Conservation (phyloP, 2,797 vertebrate genomes). For the Rhabdophis nuchalis region DNA sequence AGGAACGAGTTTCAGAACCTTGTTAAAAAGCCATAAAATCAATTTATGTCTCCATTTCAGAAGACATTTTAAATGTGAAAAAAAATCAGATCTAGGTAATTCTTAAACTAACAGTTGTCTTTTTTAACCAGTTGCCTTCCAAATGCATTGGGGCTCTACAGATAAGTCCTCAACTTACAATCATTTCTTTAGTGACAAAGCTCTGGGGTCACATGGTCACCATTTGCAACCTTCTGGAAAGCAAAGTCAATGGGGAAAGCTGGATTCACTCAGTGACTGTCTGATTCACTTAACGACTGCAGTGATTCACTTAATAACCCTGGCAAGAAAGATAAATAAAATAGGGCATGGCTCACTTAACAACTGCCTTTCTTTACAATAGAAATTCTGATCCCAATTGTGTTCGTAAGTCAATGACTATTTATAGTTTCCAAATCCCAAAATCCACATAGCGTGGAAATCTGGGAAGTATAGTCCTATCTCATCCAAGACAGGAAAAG, state of each 20-base stretch:
- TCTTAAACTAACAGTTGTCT: background rate
- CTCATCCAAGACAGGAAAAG: background rate
- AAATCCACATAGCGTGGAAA: background rate
- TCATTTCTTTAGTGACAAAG: background rate
- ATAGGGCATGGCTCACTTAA: background rate
- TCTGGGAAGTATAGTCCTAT: background rate
- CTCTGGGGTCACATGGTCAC: background rate
- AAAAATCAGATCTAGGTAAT: background rate
- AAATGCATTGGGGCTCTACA: background rate
- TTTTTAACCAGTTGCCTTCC: background rate
- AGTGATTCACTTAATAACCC: background rate
- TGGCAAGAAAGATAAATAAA: background rate
- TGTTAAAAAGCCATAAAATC: background rate
- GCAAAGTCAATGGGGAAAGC: background rate
- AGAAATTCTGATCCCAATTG: background rate
- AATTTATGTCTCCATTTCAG: background rate
- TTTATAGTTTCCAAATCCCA: background rate
- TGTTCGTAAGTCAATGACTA: rapidly evolving
- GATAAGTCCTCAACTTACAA: background rate
- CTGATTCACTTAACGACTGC: background rate
- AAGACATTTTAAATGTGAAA: background rate
- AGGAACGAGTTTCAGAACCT: background rate
- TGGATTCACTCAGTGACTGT: background rate
- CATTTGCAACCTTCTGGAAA: background rate
- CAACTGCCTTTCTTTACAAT: background rate